A percentile compares a stretch with the other conserved stretches of the same genome.
Evolutionary conservation across 2,797 vertebrate genomes (phyloP).

Genomic region (Protonibea diacanthus): DNA sequence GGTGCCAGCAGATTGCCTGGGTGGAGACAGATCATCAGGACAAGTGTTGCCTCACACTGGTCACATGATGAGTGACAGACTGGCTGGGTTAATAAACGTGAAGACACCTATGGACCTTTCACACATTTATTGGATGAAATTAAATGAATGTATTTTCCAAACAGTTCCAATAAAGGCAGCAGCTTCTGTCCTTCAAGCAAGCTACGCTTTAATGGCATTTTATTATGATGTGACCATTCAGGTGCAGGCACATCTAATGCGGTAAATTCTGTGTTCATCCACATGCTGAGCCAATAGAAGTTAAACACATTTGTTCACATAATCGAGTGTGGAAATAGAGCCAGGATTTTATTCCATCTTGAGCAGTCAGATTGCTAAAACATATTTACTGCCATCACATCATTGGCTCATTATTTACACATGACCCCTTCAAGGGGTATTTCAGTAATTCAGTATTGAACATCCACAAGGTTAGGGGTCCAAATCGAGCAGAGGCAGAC

Average conservation of each 20-base stretch:
- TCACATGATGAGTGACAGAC: conserved; percentile 36
- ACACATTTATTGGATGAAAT: conserved; percentile 61
- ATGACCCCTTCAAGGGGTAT: background rate
- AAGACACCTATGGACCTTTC: conserved; percentile 45
- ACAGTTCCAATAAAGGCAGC: conserved; percentile 25
- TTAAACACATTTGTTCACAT: conserved; percentile 28
- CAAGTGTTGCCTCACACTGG: conserved; percentile 32
- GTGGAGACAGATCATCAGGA: conserved; percentile 68
- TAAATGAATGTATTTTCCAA: conserved; percentile 56
- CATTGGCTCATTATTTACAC: conserved; percentile 23
- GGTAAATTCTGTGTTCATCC: conserved; percentile 3
- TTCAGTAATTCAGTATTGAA: background rate
- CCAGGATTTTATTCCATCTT: conserved; percentile 8
- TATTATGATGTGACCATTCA: conserved; percentile 7
- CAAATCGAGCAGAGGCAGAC: background rate
- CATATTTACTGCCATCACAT: conserved; percentile 25
- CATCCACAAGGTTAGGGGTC: background rate
- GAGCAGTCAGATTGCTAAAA: background rate
- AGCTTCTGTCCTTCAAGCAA: conserved; percentile 40
- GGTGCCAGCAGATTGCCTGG: conserved; percentile 79
- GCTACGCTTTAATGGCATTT: conserved; percentile 10
- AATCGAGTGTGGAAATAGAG: conserved; percentile 5
- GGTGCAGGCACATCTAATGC: background rate
- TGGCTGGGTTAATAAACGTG: conserved; percentile 62
- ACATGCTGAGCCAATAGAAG: background rate